Base-by-base conservation (phyloP, 1,140 invertebrate species). In the Magallana gigas region DNA sequence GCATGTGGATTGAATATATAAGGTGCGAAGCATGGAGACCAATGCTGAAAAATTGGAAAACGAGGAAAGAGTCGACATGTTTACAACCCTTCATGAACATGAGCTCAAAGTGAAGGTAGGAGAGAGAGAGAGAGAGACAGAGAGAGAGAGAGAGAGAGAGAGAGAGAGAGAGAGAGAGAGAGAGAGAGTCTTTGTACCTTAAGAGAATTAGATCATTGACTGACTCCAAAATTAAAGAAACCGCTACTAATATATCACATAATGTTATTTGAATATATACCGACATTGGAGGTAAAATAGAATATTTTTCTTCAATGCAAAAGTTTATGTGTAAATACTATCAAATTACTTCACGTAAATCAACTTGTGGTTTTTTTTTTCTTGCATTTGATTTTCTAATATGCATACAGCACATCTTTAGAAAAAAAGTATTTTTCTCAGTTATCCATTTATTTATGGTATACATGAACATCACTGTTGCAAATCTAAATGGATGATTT, bases 41-140 rank as follows among this genome's bases (percentile, higher is more conserved):
- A 18, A 18, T 7, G 60, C 18, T 14, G 60, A 18, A n/a, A 64
- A n/a, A 18, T n/a, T 18, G 16, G 60, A 64, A n/a, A 64, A 16
- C 18, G 1, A 64, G 16, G 14, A 64, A n/a, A 64, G 0, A 0
- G 60, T 9, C 3, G 68, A 36, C 23, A 76, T 76, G 68, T 76
- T 76, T 29, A 76, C 68, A 76, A 76, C 68, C 7, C 12, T 48
- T 29, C 68, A 76, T 29, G 68, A 76, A 76, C 68, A 76, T 23
- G 68, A 76, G 36, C 68, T 76, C 11, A 76, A 76, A 76, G 68
- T 76, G 4, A 76, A 76, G 68, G 68, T 76, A 29, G 11, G 60
- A 62, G 60, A 62, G 60, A 62, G 60, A 62, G 60, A 62, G 60
- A 62, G 60, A 62, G 60, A 62, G 12, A 62, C 14, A 62, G 60